phyloP scores from a whole-genome alignment of 2,797 vertebrate genomes.

The Strix occidentalis region DNA sequence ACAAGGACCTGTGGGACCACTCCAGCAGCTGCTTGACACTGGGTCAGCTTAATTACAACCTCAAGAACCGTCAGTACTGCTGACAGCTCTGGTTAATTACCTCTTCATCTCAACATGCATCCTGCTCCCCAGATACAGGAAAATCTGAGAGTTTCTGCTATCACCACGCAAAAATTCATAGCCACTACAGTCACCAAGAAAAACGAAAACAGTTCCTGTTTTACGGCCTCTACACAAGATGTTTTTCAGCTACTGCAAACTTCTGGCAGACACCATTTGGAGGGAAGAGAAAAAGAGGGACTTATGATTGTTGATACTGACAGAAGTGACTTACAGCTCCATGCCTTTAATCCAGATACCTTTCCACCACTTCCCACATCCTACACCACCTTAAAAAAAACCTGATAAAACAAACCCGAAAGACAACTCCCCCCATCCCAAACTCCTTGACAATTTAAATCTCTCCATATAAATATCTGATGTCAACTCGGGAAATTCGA shows the following conservation, averaged over 20 bases:
- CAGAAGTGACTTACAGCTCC: neutral
- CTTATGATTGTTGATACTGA: neutral
- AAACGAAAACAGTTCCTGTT: neutral
- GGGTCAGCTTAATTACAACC: neutral
- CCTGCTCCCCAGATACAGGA: neutral
- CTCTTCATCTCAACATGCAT: neutral
- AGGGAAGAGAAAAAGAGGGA: neutral
- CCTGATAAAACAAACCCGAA: fast-evolving
- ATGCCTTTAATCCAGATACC: neutral
- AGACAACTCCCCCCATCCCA: neutral
- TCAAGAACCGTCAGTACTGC: neutral
- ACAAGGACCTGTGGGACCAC: neutral
- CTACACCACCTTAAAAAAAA: neutral
- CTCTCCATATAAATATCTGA: neutral
- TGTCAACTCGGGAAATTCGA: neutral
- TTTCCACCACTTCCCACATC: neutral
- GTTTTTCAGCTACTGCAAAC: neutral
- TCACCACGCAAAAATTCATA: neutral
- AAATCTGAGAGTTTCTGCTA: neutral
- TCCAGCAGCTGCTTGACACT: neutral
- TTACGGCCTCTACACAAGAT: neutral
- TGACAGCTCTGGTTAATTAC: neutral
- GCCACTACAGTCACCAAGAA: neutral
- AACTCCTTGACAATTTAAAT: neutral
- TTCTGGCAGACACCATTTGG: neutral